Evolutionary conservation across 2,797 vertebrate species (phyloP).

Genomic region (Helicolenus hilgendorfi): DNA sequence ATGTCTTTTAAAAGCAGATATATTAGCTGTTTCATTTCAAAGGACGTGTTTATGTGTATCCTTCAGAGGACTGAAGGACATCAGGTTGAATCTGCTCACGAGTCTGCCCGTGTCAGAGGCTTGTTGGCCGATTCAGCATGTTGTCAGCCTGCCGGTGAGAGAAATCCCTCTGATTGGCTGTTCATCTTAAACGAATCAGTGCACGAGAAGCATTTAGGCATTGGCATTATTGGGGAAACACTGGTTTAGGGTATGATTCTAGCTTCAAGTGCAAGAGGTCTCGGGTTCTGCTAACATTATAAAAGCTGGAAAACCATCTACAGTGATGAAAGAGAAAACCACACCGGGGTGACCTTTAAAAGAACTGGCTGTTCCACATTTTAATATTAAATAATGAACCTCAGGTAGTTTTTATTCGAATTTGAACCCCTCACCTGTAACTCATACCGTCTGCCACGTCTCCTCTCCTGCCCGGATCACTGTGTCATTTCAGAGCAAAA

Average conservation of each 20-base stretch:
- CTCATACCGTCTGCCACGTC: background rate
- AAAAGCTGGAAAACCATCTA: background rate
- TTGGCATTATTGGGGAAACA: too few species aligned
- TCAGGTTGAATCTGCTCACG: too few species aligned
- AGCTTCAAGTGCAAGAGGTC: constrained; percentile 73
- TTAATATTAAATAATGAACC: background rate
- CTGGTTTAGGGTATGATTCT: too few species aligned
- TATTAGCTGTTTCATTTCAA: too few species aligned
- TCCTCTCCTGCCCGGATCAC: background rate
- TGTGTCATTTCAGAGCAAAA: constrained; percentile 15
- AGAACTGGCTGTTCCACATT: background rate
- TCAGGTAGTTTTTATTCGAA: background rate
- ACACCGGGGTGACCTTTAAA: background rate
- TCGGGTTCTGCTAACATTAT: constrained; percentile 31
- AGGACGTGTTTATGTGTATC: background rate
- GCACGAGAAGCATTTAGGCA: too few species aligned
- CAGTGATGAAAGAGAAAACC: background rate
- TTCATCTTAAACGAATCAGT: too few species aligned
- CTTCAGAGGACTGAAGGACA: too few species aligned
- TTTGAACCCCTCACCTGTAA: background rate
- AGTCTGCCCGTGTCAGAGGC: too few species aligned
- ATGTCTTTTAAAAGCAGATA: background rate
- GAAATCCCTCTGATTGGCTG: too few species aligned
- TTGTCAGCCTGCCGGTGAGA: too few species aligned
- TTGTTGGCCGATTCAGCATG: too few species aligned